Evolutionary conservation across 92 coral and sea anemone species (phyloP).

Genomic region (Palythoa caribaeorum): DNA sequence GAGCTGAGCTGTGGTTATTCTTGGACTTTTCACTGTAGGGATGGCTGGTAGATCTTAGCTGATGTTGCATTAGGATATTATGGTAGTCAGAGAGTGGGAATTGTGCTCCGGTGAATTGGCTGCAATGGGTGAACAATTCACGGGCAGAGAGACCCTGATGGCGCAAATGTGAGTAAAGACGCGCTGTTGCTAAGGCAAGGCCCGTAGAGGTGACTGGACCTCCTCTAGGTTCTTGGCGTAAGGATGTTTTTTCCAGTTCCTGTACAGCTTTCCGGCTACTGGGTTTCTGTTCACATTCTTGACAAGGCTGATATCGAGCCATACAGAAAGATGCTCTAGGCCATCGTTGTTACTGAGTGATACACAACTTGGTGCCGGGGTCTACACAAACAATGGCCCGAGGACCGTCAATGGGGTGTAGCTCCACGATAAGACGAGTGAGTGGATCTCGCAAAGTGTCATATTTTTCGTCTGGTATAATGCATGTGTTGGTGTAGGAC

Average conservation of each 20-base stretch:
- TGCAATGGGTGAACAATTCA: conserved; percentile 13
- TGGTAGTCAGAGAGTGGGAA: conserved; percentile 46
- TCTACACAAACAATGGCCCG: conserved; percentile 61
- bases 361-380: conserved; percentile 67
- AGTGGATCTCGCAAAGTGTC: conserved; percentile 16
- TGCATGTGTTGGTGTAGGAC: conserved; percentile 55
- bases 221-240: conserved; percentile 37
- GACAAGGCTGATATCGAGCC: conserved; percentile 14
- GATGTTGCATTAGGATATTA: conserved; percentile 21
- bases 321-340: conserved; percentile 17
- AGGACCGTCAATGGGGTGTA: conserved; percentile 66
- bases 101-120: conserved; percentile 51
- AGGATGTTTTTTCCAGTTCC: conserved; percentile 2
- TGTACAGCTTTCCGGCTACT: conserved; percentile 28
- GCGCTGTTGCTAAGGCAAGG: conserved; percentile 37
- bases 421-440: not conserved
- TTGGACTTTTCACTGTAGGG: conserved; percentile 34
- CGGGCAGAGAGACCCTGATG: not conserved
- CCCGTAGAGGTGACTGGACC: not conserved
- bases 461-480: conserved; percentile 58
- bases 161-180: conserved; percentile 22
- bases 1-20: conserved; percentile 1
- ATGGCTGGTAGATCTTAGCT: conserved; percentile 3
- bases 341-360: conserved; percentile 1
- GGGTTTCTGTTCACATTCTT: conserved; percentile 30